Evolutionary conservation across 2,797 vertebrate genomes (phyloP).

Genomic region (Antennarius maculatus): DNA sequence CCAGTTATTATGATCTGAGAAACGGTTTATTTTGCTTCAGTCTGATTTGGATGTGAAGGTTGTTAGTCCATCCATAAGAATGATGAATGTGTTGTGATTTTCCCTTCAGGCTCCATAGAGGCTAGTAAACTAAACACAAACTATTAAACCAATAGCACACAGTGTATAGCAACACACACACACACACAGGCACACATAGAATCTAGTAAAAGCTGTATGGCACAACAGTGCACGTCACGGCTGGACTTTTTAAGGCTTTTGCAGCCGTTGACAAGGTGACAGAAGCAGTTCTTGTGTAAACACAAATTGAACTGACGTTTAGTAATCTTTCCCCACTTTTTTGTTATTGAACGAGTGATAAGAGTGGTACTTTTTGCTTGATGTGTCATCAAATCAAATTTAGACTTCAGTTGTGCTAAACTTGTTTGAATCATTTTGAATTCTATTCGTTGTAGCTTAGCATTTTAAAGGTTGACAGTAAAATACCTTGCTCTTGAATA

Average conservation of each 20-base stretch:
- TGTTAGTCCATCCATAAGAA: constrained; percentile 29
- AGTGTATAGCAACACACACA: constrained; percentile 42
- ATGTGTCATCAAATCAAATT: constrained; percentile 18
- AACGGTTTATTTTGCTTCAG: constrained; percentile 13
- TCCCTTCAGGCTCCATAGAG: constrained; percentile 45
- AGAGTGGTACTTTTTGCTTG: constrained; percentile 16
- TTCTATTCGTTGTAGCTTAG: constrained; percentile 28
- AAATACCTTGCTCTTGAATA: constrained; percentile 30
- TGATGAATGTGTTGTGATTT: constrained; percentile 40
- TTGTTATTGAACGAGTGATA: not conserved
- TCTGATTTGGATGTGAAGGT: constrained; percentile 29
- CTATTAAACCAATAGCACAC: constrained; percentile 61
- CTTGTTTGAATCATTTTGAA: constrained; percentile 35
- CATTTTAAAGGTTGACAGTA: constrained; percentile 39
- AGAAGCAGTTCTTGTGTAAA: constrained; percentile 52
- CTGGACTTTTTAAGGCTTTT: constrained; percentile 48
- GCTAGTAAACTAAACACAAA: constrained; percentile 67
- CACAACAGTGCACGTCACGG: constrained; percentile 59
- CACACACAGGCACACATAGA: constrained; percentile 29
- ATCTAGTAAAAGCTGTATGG: constrained; percentile 70
- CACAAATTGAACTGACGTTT: constrained; percentile 15
- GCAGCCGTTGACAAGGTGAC: constrained; percentile 44
- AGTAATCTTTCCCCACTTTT: no score
- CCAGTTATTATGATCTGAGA: constrained; percentile 20
- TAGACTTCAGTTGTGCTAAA: constrained; percentile 7